phyloP scores from a whole-genome alignment of 2,888 invertebrate species.

The Agrochola lota region DNA sequence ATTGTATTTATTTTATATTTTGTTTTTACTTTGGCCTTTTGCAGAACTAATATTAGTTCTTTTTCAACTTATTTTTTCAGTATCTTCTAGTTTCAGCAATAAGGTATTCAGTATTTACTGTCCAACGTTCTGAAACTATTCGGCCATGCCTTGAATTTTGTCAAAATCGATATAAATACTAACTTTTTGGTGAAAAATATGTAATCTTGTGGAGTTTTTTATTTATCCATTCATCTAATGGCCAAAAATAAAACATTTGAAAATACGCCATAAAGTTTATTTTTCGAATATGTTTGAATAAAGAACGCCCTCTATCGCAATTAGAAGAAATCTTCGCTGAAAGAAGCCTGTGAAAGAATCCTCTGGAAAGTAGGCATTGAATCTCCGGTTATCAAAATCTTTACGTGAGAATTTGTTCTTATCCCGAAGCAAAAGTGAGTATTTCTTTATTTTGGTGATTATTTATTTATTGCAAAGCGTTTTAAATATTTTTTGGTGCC shows the following conservation, averaged over 20 bases:
- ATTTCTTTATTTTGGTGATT: conserved; percentile 73
- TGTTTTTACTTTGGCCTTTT: not conserved
- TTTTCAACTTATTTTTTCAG: not conserved
- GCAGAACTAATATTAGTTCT: not conserved
- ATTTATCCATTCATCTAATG: conserved; percentile 50
- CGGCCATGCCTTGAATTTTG: no score
- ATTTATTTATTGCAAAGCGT: conserved; percentile 59
- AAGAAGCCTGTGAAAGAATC: conserved; percentile 91
- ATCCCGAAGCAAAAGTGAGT: conserved; percentile 88
- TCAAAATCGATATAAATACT: not conserved
- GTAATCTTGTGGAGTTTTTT: conserved; percentile 3
- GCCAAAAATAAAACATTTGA: conserved; percentile 66
- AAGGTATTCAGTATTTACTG: not conserved
- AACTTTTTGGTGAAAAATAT: conserved; percentile 14
- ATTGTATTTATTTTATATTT: not conserved
- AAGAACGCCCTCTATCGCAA: conserved; percentile 88
- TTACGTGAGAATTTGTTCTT: conserved; percentile 89
- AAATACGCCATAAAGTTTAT: conserved; percentile 67
- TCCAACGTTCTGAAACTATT: conserved; percentile 22
- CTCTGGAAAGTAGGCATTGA: conserved; percentile 89
- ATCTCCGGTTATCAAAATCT: conserved; percentile 90
- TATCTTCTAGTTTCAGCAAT: not conserved
- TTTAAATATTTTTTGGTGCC: conserved; percentile 63
- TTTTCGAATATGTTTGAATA: conserved; percentile 84
- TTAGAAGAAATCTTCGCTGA: conserved; percentile 81